These are phyloP conservation scores for Tetrax tetrax DNA, from an alignment of 2,113 vertebrate species.

Conservation along the genomic window DNA sequence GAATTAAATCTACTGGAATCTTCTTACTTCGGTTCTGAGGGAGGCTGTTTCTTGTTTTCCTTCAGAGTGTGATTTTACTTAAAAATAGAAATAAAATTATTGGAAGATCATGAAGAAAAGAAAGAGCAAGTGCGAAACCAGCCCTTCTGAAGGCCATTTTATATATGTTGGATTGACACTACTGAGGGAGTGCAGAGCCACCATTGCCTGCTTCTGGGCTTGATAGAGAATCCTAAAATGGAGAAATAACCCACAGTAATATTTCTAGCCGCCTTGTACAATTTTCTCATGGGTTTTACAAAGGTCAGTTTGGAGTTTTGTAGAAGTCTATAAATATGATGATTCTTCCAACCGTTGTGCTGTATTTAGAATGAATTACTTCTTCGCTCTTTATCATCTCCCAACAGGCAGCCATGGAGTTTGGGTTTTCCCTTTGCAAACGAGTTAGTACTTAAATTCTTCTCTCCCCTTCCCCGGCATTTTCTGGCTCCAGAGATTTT, in stretches of 20 bases:
- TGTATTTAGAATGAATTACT: neutral
- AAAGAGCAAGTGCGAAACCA: neutral
- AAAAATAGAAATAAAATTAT: neutral
- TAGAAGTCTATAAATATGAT: neutral
- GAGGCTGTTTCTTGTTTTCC: neutral
- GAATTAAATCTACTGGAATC: neutral
- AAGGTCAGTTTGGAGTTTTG: neutral
- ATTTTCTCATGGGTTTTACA: neutral
- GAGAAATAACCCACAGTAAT: neutral
- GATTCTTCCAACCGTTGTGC: neutral
- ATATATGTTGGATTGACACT: neutral
- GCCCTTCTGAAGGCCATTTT: neutral
- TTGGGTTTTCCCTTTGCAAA: neutral
- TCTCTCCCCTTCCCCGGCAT: neutral
- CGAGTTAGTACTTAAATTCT: neutral
- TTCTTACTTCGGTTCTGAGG: neutral
- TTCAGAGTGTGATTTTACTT: neutral
- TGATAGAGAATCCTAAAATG: neutral
- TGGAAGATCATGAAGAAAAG: neutral
- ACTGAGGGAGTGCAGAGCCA: neutral
- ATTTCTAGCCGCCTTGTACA: neutral
- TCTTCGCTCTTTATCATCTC: neutral
- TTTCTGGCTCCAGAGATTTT: neutral
- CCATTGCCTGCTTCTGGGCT: neutral
- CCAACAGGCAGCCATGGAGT: neutral